phyloP scores from a whole-genome alignment of 2,797 vertebrate genomes.

The Acipenser oxyrinchus region DNA sequence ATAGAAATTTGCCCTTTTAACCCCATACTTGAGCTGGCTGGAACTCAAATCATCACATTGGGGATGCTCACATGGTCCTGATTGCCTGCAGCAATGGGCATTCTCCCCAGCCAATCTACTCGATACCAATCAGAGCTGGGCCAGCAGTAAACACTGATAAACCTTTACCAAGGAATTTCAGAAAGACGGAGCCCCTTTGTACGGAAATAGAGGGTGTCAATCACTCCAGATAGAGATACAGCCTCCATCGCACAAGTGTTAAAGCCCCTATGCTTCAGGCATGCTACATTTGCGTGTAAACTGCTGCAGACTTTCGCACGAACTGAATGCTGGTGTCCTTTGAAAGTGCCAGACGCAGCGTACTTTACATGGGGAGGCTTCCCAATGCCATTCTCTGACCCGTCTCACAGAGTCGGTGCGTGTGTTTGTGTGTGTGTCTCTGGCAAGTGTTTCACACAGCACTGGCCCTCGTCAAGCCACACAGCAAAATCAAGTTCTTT shows the following conservation, averaged over 20 bases:
- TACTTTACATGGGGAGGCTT: not conserved
- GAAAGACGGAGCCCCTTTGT: conserved; percentile 29
- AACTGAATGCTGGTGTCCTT: conserved; percentile 31
- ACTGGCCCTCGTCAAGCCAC: conserved; percentile 40
- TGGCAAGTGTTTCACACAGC: conserved; percentile 22
- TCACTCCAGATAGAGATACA: conserved; percentile 39
- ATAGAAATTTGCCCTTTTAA: too few species aligned
- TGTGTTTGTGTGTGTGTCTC: not conserved
- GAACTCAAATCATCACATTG: conserved; percentile 28
- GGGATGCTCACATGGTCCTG: conserved; percentile 22
- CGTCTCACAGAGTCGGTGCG: not conserved
- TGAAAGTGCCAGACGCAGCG: conserved; percentile 33
- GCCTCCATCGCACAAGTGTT: conserved; percentile 43
- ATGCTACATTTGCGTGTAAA: conserved; percentile 41
- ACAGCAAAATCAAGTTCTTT: too few species aligned
- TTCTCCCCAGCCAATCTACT: conserved; percentile 21
- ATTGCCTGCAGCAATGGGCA: conserved; percentile 17
- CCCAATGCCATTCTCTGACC: not conserved
- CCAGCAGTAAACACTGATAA: conserved; percentile 37
- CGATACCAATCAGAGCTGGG: conserved; percentile 40
- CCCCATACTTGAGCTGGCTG: too few species aligned
- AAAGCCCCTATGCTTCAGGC: conserved; percentile 35
- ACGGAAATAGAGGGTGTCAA: conserved; percentile 40
- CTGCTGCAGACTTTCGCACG: conserved; percentile 46
- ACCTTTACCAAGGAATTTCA: conserved; percentile 35